Evolutionary conservation across 1,140 invertebrate genomes (phyloP).

Genomic region (Caenorhabditis tropicalis): DNA sequence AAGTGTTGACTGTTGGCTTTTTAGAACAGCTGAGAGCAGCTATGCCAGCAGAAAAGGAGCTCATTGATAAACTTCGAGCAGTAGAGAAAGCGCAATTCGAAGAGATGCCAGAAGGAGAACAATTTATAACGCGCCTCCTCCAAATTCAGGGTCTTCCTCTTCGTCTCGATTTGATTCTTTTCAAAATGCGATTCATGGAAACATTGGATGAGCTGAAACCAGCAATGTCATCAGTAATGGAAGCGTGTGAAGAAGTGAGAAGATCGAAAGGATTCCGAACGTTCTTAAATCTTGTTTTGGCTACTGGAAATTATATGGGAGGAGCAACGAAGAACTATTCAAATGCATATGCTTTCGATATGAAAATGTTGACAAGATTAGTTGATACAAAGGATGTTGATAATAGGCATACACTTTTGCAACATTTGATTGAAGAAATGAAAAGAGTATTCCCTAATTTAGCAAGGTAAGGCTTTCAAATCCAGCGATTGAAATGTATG

Average conservation of each 20-base stretch:
- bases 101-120: constrained; percentile 58
- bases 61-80: constrained; percentile 54
- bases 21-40: constrained; percentile 54
- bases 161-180: constrained; percentile 86
- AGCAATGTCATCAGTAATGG: constrained; percentile 87
- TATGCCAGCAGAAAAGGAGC: constrained; percentile 51
- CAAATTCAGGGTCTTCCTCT: constrained; percentile 86
- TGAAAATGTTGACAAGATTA: constrained; percentile 92
- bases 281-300: constrained; percentile 86
- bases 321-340: constrained; percentile 83
- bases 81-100: constrained; percentile 44
- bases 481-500: too few relatives aligned
- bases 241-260: constrained; percentile 92
- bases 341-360: constrained; percentile 92
- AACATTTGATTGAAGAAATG: constrained; percentile 87
- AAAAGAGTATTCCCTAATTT: constrained; percentile 82
- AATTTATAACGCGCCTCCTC: constrained; percentile 45
- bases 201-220: constrained; percentile 89
- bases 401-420: constrained; percentile 88
- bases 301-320: constrained; percentile 94
- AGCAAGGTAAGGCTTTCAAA: not conserved
- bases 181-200: constrained; percentile 85
- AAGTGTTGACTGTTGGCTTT: constrained; percentile 41
- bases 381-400: constrained; percentile 90
- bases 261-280: constrained; percentile 87